These are phyloP conservation scores for Limenitis arthemis DNA, from an alignment of 2,888 invertebrate species.

Conservation along the genomic window DNA sequence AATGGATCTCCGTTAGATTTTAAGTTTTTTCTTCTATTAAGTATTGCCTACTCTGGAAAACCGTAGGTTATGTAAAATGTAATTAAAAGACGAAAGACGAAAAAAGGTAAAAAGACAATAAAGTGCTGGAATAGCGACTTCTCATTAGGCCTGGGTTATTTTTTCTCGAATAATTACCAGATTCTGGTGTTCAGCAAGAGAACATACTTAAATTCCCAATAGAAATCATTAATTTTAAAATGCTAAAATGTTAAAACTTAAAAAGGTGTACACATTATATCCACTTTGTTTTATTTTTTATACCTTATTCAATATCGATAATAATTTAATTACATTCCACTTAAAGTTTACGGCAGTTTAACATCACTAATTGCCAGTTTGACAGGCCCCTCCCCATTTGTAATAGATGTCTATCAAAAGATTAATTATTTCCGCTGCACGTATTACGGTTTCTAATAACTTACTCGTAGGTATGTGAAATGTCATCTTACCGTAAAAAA, in stretches of 20 bases:
- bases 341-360: constrained; percentile 13
- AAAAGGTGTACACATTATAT: not conserved
- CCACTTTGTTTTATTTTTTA: not conserved
- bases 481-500: not conserved
- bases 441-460: constrained; percentile 4
- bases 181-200: too few species aligned
- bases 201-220: too few species aligned
- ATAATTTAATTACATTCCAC: constrained; percentile 19
- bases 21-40: too few species aligned
- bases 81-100: too few species aligned
- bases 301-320: constrained; percentile 12
- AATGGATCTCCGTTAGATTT: too few species aligned
- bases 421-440: constrained; percentile 23
- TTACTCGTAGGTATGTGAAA: constrained; percentile 1
- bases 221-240: too few species aligned
- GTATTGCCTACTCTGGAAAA: too few species aligned
- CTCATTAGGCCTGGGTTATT: too few species aligned
- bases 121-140: too few species aligned
- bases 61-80: too few species aligned
- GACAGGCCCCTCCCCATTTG: constrained; percentile 14
- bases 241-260: not conserved
- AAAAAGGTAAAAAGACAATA: too few species aligned
- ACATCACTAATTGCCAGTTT: constrained; percentile 23
- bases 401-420: constrained; percentile 20
- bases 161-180: too few species aligned